Conservation (phyloP, 1,140 invertebrate genomes). For the Aphidius ervi region DNA sequence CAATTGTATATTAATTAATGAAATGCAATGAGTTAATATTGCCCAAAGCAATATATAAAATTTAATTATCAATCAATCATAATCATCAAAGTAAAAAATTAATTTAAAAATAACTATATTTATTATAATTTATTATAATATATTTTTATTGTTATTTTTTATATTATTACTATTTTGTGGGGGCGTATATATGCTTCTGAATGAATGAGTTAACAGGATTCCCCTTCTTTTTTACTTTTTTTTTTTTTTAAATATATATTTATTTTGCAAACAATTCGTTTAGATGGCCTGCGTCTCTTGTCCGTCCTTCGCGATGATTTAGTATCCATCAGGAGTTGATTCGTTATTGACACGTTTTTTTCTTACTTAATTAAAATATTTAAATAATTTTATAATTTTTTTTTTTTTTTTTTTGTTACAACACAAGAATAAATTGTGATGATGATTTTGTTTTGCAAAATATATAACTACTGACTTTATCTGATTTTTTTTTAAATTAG, state of each 20-base stretch:
- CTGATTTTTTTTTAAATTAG: not conserved
- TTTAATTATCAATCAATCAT: too few relatives aligned
- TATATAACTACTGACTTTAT: not conserved
- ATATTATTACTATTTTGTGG: slow-evolving; percentile 31
- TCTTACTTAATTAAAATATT: too few relatives aligned
- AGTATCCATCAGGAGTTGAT: not conserved
- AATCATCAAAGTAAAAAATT: too few relatives aligned
- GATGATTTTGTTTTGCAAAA: too few relatives aligned
- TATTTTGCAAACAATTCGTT: not conserved
- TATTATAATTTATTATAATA: too few relatives aligned
- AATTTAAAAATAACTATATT: too few relatives aligned
- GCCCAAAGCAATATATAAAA: too few relatives aligned
- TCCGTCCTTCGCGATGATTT: slow-evolving; percentile 12
- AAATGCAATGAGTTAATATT: too few relatives aligned
- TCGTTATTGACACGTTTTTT: slow-evolving; percentile 13
- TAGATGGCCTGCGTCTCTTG: slow-evolving; percentile 11
- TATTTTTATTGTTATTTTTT: not conserved
- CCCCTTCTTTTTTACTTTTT: slow-evolving; percentile 28
- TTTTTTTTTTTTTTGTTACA: slow-evolving; percentile 2
- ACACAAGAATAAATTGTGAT: not conserved
- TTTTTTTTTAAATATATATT: slow-evolving; percentile 12
- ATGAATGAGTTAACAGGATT: slow-evolving; percentile 45
- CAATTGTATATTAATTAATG: too few relatives aligned
- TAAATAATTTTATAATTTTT: not conserved
- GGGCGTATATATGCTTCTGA: slow-evolving; percentile 33